Percentiles rank a stretch among this genome's conserved stretches.
Conservation (phyloP, 2,888 invertebrate species). For the Euproctis similis region DNA sequence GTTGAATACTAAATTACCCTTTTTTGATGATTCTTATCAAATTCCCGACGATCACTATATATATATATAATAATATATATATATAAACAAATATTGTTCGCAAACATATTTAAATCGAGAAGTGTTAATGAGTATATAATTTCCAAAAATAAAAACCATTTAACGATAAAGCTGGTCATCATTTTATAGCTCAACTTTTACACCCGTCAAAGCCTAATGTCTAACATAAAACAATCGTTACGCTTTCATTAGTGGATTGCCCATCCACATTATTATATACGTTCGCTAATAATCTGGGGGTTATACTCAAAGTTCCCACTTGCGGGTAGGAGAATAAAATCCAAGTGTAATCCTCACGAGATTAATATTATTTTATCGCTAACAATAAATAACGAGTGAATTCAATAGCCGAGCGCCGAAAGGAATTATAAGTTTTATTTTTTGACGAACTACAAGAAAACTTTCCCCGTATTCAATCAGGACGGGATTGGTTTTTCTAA, state of each 20-base stretch:
- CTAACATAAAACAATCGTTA: constrained; percentile 34
- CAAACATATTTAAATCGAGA: background rate
- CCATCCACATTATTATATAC: constrained; percentile 46
- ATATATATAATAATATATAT: too few species aligned
- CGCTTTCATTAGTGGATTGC: constrained; percentile 33
- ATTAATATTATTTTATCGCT: constrained; percentile 76
- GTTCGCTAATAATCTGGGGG: constrained; percentile 44
- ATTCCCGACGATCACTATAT: too few species aligned
- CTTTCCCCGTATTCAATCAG: constrained; percentile 65
- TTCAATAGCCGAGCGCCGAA: constrained; percentile 62
- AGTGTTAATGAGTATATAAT: constrained; percentile 25
- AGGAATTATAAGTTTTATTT: constrained; percentile 69
- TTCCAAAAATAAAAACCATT: constrained; percentile 23
- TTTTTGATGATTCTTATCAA: too few species aligned
- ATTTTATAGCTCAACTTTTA: constrained; percentile 30
- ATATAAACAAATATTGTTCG: background rate
- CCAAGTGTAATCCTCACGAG: constrained; percentile 65
- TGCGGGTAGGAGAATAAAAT: constrained; percentile 66
- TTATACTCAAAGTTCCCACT: constrained; percentile 58
- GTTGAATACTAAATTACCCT: too few species aligned
- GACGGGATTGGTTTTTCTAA: constrained; percentile 60
- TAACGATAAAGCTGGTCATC: constrained; percentile 31
- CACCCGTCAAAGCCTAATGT: constrained; percentile 28
- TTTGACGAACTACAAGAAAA: constrained; percentile 66
- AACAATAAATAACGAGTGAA: constrained; percentile 71